Conservation (phyloP, 2,113 vertebrate genomes). For the Drymodes brunneopygia region DNA sequence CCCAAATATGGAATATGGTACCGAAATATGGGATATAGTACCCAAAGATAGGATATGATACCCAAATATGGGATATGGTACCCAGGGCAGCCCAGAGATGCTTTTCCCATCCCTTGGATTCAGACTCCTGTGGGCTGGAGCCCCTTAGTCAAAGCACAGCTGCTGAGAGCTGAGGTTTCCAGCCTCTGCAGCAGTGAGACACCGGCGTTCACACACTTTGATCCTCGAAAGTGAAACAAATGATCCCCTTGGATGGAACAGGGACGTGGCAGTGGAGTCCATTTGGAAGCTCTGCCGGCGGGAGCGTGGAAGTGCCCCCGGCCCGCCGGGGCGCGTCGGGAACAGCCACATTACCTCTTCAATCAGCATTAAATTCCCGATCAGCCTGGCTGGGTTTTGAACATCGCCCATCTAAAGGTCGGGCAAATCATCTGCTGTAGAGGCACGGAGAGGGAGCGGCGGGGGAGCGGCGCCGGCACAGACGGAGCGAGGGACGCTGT, state of each 20-base stretch:
- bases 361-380: slow-evolving; percentile 15
- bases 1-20: no score
- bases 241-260: background rate
- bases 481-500: rapidly evolving
- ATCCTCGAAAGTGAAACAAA: slow-evolving; percentile 7
- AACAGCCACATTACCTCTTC: slow-evolving; percentile 6
- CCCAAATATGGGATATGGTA: background rate
- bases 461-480: rapidly evolving
- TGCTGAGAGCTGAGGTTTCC: background rate
- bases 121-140: background rate
- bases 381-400: slow-evolving; percentile 9
- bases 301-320: background rate
- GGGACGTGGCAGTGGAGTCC: background rate
- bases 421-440: background rate
- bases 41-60: background rate
- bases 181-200: background rate
- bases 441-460: background rate
- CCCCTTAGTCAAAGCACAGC: background rate
- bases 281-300: background rate
- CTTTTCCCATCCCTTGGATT: background rate
- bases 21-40: background rate
- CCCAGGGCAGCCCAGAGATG: background rate
- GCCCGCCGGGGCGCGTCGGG: background rate
- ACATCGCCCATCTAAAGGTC: slow-evolving; percentile 16
- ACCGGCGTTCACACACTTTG: rapidly evolving